Percentiles rank a stretch among this genome's conserved stretches.
These are phyloP conservation scores for Macrosteles quadrilineatus DNA, from an alignment of 1,140 invertebrate species.

Conservation along the genomic window DNA sequence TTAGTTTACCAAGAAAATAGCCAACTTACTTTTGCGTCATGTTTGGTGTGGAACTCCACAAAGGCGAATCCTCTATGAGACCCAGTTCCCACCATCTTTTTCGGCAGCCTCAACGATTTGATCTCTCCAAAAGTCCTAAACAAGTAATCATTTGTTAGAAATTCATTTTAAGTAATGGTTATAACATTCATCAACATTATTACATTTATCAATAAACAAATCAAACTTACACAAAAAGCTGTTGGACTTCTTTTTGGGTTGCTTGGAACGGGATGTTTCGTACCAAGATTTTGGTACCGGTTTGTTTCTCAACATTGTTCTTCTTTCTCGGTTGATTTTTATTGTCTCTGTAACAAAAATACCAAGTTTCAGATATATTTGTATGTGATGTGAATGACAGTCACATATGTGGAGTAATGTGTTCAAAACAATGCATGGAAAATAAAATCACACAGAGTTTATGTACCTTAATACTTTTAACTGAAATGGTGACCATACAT, in stretches of 20 bases:
- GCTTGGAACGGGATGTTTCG: slow-evolving; percentile 97
- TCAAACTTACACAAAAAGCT: slow-evolving; percentile 83
- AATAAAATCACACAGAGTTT: too few species aligned
- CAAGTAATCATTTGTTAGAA: slow-evolving; percentile 44
- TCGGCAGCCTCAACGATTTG: slow-evolving; percentile 87
- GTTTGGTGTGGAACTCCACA: slow-evolving; percentile 86
- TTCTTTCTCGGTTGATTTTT: slow-evolving; percentile 53
- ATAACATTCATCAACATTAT: too few species aligned
- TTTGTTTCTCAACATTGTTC: slow-evolving; percentile 67
- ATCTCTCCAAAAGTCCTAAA: slow-evolving; percentile 91
- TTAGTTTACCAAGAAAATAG: too few species aligned
- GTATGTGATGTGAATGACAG: too few species aligned
- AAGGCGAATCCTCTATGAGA: slow-evolving; percentile 96
- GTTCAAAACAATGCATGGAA: too few species aligned
- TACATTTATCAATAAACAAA: too few species aligned
- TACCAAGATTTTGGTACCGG: slow-evolving; percentile 88
- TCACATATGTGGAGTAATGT: too few species aligned
- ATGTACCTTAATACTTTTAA: too few species aligned
- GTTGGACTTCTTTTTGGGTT: slow-evolving; percentile 81
- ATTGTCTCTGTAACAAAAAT: slow-evolving; percentile 18
- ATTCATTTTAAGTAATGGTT: too few species aligned
- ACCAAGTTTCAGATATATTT: too few species aligned
- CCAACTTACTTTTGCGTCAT: slow-evolving; percentile 83
- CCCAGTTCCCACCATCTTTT: slow-evolving; percentile 78
- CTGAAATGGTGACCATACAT: too few species aligned